Evolutionary conservation across 2,888 invertebrate species (phyloP), one percentile per base, ranked within the genome.

Genomic region (Netelia fuscicornis): DNA sequence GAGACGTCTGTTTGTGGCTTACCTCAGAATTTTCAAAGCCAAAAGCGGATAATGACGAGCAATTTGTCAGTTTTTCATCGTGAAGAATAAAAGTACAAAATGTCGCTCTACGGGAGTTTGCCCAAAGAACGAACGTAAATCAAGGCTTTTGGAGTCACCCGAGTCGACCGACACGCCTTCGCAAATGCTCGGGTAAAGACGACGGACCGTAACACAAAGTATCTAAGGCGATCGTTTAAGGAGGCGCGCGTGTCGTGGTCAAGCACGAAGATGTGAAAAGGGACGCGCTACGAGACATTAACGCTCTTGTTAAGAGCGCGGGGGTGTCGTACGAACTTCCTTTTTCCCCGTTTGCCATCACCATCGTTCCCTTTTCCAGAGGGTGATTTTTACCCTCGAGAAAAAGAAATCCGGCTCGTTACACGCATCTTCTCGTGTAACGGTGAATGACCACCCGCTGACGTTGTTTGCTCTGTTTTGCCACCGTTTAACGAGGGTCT

Each of bases 61-160:
- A 91, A 91, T 92, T 92, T 91, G 92, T 91, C 91, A 87, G 83
- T 79, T 54, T 44, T 58, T 48, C 54, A 83, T 81, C 67, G 54
- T 42, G 64, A 79, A 68, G 62, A 68, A 70, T 58, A 72, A 64
- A 20, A 70, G 68, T 48, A 37, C 1, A 68, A 25, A 37, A 20
- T 68, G 30, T 17, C 37, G 37, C 11, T 37, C 68, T 25, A 81
- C 71, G 74, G 71, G 70, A 23, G 58, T 20, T 62, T 52, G 44
- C 17, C 25, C 25, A 20, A 44, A 72, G 52, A 44, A 10, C 30
- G 79, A 67, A 88, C 89, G 90, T 92, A 92, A 91, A 92, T 92
- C 89, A 83, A 17, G 62, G 62, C 48, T 74, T 54, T 48, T 20
- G 48, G 37, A 72, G 81, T 75, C 76, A 75, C 62, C 62, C 58